phyloP scores from a whole-genome alignment of 2,797 vertebrate species.

The Balearica regulorum region DNA sequence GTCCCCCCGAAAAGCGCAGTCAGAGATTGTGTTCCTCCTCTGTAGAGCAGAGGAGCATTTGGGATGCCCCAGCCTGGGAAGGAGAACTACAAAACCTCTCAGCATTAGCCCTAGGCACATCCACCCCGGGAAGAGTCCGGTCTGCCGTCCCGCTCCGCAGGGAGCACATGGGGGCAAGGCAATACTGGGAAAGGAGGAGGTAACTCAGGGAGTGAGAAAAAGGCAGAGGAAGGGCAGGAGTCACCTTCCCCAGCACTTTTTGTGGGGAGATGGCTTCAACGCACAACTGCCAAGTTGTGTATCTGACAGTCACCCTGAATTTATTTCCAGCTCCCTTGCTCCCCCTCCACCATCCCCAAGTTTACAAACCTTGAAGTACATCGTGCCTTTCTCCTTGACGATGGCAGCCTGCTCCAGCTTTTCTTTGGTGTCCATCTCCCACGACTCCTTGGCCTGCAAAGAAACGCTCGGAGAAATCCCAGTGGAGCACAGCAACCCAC shows the following conservation, averaged over 20 bases:
- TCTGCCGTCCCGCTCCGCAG: not conserved
- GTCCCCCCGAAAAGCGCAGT: not conserved
- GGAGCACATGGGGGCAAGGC: not conserved
- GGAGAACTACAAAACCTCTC: not conserved
- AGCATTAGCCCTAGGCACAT: not conserved
- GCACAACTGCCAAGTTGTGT: not conserved
- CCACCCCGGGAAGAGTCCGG: not conserved
- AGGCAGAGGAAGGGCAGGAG: not conserved
- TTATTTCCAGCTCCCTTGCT: not conserved
- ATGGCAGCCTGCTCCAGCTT: slow-evolving; percentile 84
- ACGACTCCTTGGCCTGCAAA: slow-evolving; percentile 91
- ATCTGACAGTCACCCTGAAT: not conserved
- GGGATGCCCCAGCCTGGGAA: not conserved
- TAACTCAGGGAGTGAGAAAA: not conserved
- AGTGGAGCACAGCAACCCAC: not conserved
- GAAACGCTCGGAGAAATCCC: slow-evolving; percentile 23
- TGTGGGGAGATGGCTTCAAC: not conserved
- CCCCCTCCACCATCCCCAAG: not conserved
- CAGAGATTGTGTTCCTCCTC: not conserved
- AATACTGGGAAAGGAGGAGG: not conserved
- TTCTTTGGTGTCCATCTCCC: slow-evolving; percentile 96
- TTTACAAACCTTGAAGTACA: slow-evolving; percentile 90
- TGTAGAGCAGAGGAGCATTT: not conserved
- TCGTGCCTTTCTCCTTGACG: slow-evolving; percentile 92
- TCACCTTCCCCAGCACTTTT: fast-evolving